Evolutionary conservation across 2,888 invertebrate species (phyloP).

Genomic region (Galerucella nymphaeae): DNA sequence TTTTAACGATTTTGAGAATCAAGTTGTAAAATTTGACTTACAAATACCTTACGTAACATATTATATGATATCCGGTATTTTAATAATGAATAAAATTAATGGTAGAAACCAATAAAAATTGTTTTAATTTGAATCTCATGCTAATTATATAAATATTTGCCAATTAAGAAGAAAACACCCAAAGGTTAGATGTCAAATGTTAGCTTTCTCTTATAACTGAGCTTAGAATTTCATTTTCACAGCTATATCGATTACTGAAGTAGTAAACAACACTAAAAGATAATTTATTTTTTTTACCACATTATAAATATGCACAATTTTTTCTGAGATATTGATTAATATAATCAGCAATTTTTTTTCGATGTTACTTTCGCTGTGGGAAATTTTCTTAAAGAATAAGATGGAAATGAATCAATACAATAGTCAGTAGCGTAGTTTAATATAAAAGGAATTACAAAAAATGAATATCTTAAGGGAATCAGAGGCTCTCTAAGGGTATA

Average conservation of each 20-base stretch:
- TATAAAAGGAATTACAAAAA: no score
- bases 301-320: background rate
- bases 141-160: conserved; percentile 7
- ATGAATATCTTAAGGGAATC: no score
- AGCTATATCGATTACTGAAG: conserved; percentile 7
- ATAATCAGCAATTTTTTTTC: background rate
- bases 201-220: conserved; percentile 7
- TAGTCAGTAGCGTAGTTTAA: background rate
- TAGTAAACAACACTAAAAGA: background rate
- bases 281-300: background rate
- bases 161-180: conserved; percentile 4
- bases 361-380: background rate
- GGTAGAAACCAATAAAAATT: background rate
- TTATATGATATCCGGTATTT: no score
- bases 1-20: no score
- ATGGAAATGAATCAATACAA: background rate
- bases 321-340: background rate
- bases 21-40: no score
- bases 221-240: conserved; percentile 11
- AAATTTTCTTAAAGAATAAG: background rate
- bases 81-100: background rate
- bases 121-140: background rate
- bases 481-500: no score
- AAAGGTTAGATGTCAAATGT: conserved; percentile 14
- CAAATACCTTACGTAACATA: no score